These are phyloP conservation scores for Cepaea hortensis DNA, from an alignment of 2,888 invertebrate genomes.

Conservation along the genomic window DNA sequence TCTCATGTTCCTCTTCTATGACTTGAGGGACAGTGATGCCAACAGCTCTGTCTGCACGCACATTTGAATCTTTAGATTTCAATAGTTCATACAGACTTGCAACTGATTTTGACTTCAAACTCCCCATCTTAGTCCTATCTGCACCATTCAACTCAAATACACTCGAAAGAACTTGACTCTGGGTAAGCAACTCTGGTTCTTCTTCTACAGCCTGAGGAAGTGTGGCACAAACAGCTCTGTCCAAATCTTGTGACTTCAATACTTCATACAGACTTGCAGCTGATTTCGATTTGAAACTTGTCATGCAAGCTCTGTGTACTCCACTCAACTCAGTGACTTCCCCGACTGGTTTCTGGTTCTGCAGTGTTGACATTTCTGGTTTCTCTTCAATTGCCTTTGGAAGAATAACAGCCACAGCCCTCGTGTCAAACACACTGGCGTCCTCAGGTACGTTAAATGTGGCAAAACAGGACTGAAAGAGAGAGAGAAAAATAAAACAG, in stretches of 20 bases:
- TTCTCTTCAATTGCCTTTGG: slow-evolving; percentile 22
- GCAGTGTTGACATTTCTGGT: background rate
- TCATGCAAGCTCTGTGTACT: no score
- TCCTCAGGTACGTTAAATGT: background rate
- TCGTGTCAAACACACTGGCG: background rate
- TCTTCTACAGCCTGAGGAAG: slow-evolving; percentile 9
- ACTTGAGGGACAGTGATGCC: background rate
- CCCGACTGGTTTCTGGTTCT: background rate
- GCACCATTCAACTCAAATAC: background rate
- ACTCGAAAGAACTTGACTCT: background rate
- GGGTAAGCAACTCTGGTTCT: slow-evolving; percentile 11
- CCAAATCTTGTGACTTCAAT: background rate
- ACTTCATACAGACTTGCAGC: no score
- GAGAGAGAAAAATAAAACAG: background rate
- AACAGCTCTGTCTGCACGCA: background rate
- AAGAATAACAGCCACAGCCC: background rate
- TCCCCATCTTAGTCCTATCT: no score
- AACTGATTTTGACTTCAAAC: no score
- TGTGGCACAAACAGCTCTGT: background rate
- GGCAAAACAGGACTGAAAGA: slow-evolving; percentile 35
- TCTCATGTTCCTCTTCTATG: slow-evolving; percentile 28
- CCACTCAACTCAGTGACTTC: no score
- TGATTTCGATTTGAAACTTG: background rate
- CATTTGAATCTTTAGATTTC: background rate
- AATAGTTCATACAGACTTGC: no score